These are phyloP conservation scores for Chondrosia reniformis DNA, from an alignment of 37 sponge, comb jelly and placozoan species.

Conservation along the genomic window DNA sequence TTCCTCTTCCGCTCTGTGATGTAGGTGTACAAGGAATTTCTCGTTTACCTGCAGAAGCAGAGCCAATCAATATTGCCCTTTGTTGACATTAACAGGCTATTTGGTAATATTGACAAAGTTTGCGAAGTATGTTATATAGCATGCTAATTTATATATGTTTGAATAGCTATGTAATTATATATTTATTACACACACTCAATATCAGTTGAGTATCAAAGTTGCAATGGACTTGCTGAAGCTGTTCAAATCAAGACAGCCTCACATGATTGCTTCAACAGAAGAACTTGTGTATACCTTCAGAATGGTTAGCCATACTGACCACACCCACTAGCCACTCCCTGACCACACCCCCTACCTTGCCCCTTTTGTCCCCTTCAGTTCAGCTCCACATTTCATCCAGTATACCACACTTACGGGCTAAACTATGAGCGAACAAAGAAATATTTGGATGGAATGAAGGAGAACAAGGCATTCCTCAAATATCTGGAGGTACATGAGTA, in stretches of 20 bases:
- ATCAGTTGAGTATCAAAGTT: background rate
- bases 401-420: conserved; percentile 1
- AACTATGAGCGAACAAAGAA: background rate
- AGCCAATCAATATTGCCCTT: background rate
- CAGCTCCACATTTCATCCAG: conserved; percentile 5
- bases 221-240: conserved; percentile 17
- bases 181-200: background rate
- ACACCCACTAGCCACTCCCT: background rate
- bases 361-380: too few species aligned
- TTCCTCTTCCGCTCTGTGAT: background rate
- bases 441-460: background rate
- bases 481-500: background rate
- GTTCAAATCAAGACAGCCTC: background rate
- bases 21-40: conserved; percentile 7
- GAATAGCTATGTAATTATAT: background rate
- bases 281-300: background rate
- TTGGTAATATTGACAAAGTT: conserved; percentile 10
- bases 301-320: conserved; percentile 8
- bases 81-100: background rate
- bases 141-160: background rate
- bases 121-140: background rate
- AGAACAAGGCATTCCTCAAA: background rate
- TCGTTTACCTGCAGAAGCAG: conserved; percentile 6
- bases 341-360: too few species aligned
- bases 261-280: background rate